Percentiles rank a stretch among this genome's conserved stretches.
These are phyloP conservation scores for Ammodramus savannarum DNA, from an alignment of 2,113 vertebrate genomes.

Conservation along the genomic window DNA sequence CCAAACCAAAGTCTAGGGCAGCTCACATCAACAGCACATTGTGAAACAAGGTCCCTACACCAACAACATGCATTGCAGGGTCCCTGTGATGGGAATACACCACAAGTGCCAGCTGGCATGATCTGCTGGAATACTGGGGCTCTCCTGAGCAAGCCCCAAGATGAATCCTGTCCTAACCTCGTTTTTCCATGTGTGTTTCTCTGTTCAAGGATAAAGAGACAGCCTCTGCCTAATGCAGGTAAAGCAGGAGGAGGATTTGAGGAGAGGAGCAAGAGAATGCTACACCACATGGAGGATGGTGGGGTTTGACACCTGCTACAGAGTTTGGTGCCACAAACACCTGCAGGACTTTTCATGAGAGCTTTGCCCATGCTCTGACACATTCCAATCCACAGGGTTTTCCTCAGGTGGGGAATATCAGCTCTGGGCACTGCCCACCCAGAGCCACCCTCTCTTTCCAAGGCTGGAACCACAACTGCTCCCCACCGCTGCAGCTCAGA, in stretches of 20 bases:
- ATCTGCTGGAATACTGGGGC: not conserved
- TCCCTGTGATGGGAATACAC: not conserved
- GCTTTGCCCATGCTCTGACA: not conserved
- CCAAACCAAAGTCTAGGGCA: not conserved
- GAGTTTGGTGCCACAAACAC: not conserved
- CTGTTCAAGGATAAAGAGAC: not conserved
- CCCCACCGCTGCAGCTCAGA: not conserved
- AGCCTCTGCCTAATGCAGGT: not conserved
- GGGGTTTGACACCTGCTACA: not conserved
- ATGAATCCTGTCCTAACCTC: not conserved
- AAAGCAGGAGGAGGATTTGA: not conserved
- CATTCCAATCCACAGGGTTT: not conserved
- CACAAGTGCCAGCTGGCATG: not conserved
- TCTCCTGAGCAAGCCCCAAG: not conserved
- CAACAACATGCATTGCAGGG: not conserved
- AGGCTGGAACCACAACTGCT: not conserved
- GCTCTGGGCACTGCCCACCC: not conserved
- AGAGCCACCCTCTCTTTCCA: not conserved
- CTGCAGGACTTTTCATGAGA: not conserved
- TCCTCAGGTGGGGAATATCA: not conserved
- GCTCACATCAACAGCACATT: not conserved
- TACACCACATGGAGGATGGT: accelerated
- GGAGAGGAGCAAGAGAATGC: not conserved
- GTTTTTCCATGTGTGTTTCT: not conserved
- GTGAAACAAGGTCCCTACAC: not conserved